These are phyloP conservation scores for Orestias chungarensis DNA, from an alignment of 2,797 vertebrate species.

Conservation along the genomic window DNA sequence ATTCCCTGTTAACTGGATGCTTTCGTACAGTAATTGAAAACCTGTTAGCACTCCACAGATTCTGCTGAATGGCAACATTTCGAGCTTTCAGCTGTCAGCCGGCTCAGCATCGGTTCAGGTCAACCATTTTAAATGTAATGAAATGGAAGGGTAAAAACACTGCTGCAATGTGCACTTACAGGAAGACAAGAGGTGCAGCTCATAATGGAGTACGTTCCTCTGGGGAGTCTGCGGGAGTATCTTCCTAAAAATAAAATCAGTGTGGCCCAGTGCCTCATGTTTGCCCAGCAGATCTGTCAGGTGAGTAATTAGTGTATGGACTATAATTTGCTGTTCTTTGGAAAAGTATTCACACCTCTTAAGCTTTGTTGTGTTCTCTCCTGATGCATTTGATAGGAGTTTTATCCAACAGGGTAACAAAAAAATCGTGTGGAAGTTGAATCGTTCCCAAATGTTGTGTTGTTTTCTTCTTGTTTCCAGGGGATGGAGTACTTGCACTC, in stretches of 20 bases:
- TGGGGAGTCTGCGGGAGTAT: constrained; percentile 90
- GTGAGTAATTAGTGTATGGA: constrained; percentile 64
- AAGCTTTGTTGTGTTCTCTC: background rate
- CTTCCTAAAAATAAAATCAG: constrained; percentile 81
- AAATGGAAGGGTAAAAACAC: constrained; percentile 19
- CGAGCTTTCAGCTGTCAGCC: constrained; percentile 27
- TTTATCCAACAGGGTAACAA: background rate
- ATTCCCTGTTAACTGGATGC: background rate
- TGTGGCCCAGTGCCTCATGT: constrained; percentile 85
- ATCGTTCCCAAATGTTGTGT: background rate
- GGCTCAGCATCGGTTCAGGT: constrained; percentile 19
- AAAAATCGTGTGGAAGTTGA: background rate
- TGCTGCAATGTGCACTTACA: constrained; percentile 57
- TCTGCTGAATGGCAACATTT: constrained; percentile 34
- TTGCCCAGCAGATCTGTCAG: constrained; percentile 93
- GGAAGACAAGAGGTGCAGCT: constrained; percentile 91
- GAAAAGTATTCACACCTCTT: background rate
- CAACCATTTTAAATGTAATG: constrained; percentile 6
- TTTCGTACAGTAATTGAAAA: constrained; percentile 41
- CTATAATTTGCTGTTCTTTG: background rate
- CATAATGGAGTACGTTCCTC: constrained; percentile 95
- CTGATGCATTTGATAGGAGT: background rate
- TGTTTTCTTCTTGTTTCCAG: constrained; percentile 70
- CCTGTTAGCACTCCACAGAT: constrained; percentile 24
- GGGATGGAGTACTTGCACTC: constrained; percentile 94